Percentiles rank a stretch among this genome's conserved stretches.
phyloP scores from a whole-genome alignment of 2,888 invertebrate species.

The Agrotis ipsilon region DNA sequence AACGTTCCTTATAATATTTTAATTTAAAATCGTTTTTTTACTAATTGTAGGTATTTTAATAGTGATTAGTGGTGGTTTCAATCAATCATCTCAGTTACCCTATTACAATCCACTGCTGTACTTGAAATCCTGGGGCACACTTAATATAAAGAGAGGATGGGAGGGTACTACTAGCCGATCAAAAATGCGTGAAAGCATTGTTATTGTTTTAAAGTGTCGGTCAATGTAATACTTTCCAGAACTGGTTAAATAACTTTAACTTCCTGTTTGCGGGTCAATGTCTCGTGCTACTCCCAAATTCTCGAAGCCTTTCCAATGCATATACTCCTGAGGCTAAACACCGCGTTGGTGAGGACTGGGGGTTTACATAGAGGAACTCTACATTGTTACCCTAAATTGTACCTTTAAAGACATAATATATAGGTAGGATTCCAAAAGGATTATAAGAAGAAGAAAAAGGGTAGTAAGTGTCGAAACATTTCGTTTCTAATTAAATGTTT shows the following conservation, averaged over 20 bases:
- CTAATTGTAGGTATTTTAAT: no score
- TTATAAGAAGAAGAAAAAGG: no score
- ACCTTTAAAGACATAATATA: no score
- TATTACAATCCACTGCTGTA: background rate
- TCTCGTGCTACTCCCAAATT: background rate
- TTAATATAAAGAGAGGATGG: no score
- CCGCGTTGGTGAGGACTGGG: background rate
- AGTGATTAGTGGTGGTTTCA: background rate
- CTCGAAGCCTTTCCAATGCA: background rate
- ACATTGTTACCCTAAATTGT: background rate
- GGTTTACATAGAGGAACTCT: background rate
- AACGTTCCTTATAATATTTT: no score
- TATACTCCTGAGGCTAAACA: background rate
- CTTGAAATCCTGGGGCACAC: no score
- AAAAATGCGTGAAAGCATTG: background rate
- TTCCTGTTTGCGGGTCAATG: slow-evolving; percentile 5
- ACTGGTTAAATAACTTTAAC: background rate
- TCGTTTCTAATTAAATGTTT: no score
- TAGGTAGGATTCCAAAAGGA: background rate
- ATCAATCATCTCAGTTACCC: background rate
- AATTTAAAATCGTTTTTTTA: no score
- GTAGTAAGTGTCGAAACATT: background rate
- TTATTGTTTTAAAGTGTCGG: background rate
- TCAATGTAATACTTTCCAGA: background rate
- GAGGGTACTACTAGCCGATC: no score